Evolutionary conservation across 2,888 invertebrate species (phyloP), one percentile per base, ranked within the genome.

Genomic region (Bombylius major): DNA sequence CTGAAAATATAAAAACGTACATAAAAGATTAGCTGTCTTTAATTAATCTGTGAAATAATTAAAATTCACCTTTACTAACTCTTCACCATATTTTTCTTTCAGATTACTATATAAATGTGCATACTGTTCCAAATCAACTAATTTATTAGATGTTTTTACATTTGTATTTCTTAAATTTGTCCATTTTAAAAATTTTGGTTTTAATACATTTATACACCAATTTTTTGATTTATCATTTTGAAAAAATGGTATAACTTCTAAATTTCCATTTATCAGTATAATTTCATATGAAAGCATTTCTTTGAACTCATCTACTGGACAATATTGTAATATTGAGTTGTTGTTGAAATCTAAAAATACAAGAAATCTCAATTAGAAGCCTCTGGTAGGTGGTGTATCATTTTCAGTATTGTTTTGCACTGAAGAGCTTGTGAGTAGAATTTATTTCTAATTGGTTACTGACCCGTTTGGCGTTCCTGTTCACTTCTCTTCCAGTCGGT

Each of bases 71-170:
- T 85, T 78, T 11, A 89, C 81, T 69, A 91, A 79, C 58, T 82
- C 76, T 57, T 78, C 76, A 0, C 87, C 88, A 79, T 94, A 89
- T 70, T 86, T 90, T 3, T 76, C 67, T 70, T 94, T 94, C 9
- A 95, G 72, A 33, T 79, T 65, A 64, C 83, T 82, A 68, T 94
- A 94, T 57, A 84, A 76, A 34, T 70, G 66, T 65, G 82, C 82
- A 70, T 94, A 95, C 57, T 79, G 76, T 59, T 86, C 85, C 12
- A 81, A 70, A 12, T 81, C 75, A 5, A 94, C 75, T 46, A 89
- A 75, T 56, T 77, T 75, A 48, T 93, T 72, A 0, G 91, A 90
- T 62, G 76, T 74, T 46, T 89, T 73, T 5, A 88, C 87, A 60
- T 76, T 73, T 56, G 62, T 72, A 53, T 71, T 72, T 42, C 71